Evolutionary conservation across 2,113 vertebrate genomes (phyloP).

Genomic region (Hypocryptadius cinnamomeus): DNA sequence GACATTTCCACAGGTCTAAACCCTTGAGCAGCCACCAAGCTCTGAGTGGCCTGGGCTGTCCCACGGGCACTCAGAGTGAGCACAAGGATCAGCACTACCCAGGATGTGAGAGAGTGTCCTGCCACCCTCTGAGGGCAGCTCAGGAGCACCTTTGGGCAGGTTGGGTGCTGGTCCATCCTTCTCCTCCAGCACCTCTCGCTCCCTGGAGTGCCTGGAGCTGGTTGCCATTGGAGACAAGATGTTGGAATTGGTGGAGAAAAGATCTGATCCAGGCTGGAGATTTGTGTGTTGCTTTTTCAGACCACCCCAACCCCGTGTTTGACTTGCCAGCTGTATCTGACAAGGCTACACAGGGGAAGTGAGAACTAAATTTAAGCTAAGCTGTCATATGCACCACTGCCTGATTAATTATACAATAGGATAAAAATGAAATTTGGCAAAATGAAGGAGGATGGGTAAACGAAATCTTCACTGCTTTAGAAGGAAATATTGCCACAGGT

Average conservation of each 20-base stretch:
- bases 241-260: neutral
- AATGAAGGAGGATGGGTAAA: neutral
- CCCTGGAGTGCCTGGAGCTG: neutral
- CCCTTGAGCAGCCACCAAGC: neutral
- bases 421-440: neutral
- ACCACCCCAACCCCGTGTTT: neutral
- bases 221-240: neutral
- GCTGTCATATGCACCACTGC: neutral
- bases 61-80: neutral
- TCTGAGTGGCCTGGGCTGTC: neutral
- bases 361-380: constrained; percentile 12
- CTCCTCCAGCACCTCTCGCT: neutral
- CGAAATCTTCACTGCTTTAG: neutral
- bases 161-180: neutral
- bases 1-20: neutral
- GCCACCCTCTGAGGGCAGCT: neutral
- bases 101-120: neutral
- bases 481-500: neutral
- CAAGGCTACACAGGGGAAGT: neutral
- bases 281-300: neutral
- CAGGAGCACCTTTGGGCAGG: neutral
- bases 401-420: constrained; percentile 7
- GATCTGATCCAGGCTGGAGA: neutral
- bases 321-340: neutral
- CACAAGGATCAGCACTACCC: neutral